Evolutionary conservation across 2,888 invertebrate species (phyloP), one percentile per base, ranked within the genome.

Genomic region (Drosophila hamatofila): DNA sequence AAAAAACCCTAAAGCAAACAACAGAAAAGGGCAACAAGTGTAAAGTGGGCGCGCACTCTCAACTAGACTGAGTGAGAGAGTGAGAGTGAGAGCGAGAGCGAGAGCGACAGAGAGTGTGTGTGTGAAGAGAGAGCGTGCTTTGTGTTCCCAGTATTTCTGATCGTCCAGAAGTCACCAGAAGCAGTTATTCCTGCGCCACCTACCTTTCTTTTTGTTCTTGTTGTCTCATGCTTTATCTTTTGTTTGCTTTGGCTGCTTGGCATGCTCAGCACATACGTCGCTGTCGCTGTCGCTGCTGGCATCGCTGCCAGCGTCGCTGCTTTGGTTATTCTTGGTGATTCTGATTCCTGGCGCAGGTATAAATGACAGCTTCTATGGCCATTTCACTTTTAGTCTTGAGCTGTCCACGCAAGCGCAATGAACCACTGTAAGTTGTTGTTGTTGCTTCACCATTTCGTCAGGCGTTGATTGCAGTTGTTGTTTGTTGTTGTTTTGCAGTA

Each of bases 371-470:
- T 68, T 76, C 68, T 63, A 48, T 62, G 64, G 80, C 72, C 80
- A 72, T 88, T 87, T 85, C 79, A 83, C 82, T 79, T 80, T 88
- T 85, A 88, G 88, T 88, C 79, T 83, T 74, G 63, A 78, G 73
- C 69, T 84, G 80, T 76, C 83, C 72, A 83, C 85, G 86, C 68
- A 77, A 67, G 75, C 86, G 83, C 81, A 81, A 86, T 86, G 86
- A 76, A 75, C 72, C 66, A 64, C 71, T 44, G 86, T 86, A 75
- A 79, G 84, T 75, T 52, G 44, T 30, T 30, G 30, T 30, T n/a
- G n/a, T 16, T 12, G 25, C 3, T 16, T 30, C 18, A 42, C 11
- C 18, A 6, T 21, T 21, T 33, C 6, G 56, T 37, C 23, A 14
- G 42, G 42, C 30, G 30, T 25, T 52, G 51, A 49, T 30, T 56